Percentiles rank a stretch among this genome's conserved stretches.
phyloP scores from a whole-genome alignment of 2,113 vertebrate genomes.

The Oryzias celebensis region DNA sequence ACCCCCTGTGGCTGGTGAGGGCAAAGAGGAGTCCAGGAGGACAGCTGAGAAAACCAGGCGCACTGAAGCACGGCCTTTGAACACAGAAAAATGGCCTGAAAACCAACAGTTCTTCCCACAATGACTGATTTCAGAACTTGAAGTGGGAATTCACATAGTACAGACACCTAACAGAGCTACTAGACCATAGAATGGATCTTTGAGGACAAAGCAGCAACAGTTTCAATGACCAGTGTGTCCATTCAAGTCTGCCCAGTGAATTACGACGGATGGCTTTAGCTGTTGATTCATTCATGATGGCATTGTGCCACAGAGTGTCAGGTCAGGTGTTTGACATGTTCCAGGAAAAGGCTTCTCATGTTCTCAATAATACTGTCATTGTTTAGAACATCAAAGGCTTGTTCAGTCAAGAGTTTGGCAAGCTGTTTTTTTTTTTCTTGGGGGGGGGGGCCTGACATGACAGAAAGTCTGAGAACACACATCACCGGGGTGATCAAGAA shows the following conservation, averaged over 20 bases:
- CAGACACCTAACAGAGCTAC: too few relatives aligned
- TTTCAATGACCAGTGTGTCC: conserved; percentile 18
- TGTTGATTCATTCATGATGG: conserved; percentile 15
- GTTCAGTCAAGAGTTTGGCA: conserved; percentile 54
- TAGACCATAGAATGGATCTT: conserved; percentile 10
- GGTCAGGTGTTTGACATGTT: conserved; percentile 49
- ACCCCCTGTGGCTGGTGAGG: conserved; percentile 60
- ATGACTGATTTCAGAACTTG: conserved; percentile 36
- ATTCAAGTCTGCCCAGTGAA: conserved; percentile 9
- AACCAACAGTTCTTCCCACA: conserved; percentile 38
- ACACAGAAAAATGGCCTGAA: conserved; percentile 42
- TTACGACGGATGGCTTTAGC: conserved; percentile 22
- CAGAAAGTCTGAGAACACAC: too few relatives aligned
- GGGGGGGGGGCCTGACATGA: neutral
- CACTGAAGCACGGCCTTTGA: conserved; percentile 65
- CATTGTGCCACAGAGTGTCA: conserved; percentile 41
- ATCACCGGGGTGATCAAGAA: too few relatives aligned
- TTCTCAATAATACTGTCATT: conserved; percentile 53
- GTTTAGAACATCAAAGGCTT: conserved; percentile 37
- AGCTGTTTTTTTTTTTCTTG: conserved; percentile 38
- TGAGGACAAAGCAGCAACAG: conserved; percentile 29
- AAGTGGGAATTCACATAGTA: conserved; percentile 33
- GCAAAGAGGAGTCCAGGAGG: conserved; percentile 47
- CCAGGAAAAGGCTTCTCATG: conserved; percentile 46
- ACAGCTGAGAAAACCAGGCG: conserved; percentile 80